Percentiles rank a stretch among this genome's conserved stretches.
phyloP scores from a whole-genome alignment of 2,888 invertebrate genomes.

The Perithous albicinctus region DNA sequence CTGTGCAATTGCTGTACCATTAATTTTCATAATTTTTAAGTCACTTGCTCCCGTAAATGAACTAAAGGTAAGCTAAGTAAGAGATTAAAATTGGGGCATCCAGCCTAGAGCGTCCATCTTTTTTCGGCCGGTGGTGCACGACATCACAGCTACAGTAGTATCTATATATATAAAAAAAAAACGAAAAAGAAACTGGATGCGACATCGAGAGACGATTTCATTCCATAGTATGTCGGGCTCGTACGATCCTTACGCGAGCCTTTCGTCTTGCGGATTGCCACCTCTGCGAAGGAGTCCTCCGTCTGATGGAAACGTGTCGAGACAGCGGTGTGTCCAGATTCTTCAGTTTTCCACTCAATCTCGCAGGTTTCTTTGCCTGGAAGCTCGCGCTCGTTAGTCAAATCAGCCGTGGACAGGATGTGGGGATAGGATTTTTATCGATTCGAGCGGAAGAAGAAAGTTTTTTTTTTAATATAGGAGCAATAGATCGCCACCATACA shows the following conservation, averaged over 20 bases:
- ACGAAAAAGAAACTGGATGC: conserved; percentile 13
- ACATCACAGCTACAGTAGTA: background rate
- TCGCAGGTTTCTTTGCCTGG: conserved; percentile 79
- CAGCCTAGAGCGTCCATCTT: background rate
- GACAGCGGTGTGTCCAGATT: conserved; percentile 82
- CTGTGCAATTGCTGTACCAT: no score
- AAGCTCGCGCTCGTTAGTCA: conserved; percentile 69
- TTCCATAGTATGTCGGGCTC: conserved; percentile 14
- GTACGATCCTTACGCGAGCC: conserved; percentile 82
- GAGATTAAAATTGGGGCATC: conserved; percentile 10
- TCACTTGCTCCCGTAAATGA: no score
- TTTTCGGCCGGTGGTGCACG: background rate
- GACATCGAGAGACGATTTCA: conserved; percentile 42
- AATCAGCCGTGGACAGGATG: background rate
- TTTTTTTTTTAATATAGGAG: background rate
- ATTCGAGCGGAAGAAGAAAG: background rate
- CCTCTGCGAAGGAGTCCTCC: conserved; percentile 83
- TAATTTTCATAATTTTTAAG: no score
- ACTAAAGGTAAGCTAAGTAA: conserved; percentile 1
- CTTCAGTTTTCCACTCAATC: conserved; percentile 81
- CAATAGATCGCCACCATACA: conserved; percentile 3
- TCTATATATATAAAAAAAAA: background rate
- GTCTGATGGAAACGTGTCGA: conserved; percentile 82
- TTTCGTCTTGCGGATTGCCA: conserved; percentile 84
- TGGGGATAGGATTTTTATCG: conserved; percentile 4